Conservation (phyloP, 2,888 invertebrate genomes). For the Meteorus colon region DNA sequence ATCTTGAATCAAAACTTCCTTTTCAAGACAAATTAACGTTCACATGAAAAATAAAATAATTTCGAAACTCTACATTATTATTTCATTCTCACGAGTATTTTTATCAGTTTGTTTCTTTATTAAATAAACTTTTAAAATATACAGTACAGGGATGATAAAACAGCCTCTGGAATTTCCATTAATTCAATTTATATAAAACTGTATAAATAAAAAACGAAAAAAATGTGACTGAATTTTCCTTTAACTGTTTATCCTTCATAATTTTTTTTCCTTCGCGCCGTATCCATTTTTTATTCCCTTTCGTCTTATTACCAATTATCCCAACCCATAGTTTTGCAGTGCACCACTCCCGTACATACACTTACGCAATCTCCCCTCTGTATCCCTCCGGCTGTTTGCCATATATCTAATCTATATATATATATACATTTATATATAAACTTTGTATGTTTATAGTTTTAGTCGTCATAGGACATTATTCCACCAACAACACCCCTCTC, state of each 20-base stretch:
- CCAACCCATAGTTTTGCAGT: slow-evolving; percentile 50
- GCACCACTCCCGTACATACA: slow-evolving; percentile 47
- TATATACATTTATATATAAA: slow-evolving; percentile 27
- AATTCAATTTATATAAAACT: neutral
- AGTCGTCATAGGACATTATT: slow-evolving; percentile 33
- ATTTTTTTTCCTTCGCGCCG: slow-evolving; percentile 3
- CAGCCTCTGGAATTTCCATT: neutral
- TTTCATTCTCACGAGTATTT: neutral
- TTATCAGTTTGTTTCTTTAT: neutral
- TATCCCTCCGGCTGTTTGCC: slow-evolving; percentile 40
- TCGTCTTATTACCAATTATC: slow-evolving; percentile 62
- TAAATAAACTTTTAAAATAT: neutral
- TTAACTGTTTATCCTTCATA: neutral
- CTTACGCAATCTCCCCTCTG: slow-evolving; percentile 39
- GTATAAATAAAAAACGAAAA: neutral
- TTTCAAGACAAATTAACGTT: neutral
- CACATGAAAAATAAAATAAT: neutral
- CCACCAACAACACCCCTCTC: slow-evolving; percentile 12
- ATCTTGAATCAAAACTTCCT: neutral
- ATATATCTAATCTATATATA: slow-evolving; percentile 28
- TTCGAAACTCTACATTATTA: neutral
- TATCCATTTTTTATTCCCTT: slow-evolving; percentile 51
- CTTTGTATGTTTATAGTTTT: slow-evolving; percentile 39
- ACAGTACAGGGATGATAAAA: neutral
- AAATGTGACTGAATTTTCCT: neutral